phyloP scores from a whole-genome alignment of 2,888 invertebrate genomes.

The Diadegma fenestrale region DNA sequence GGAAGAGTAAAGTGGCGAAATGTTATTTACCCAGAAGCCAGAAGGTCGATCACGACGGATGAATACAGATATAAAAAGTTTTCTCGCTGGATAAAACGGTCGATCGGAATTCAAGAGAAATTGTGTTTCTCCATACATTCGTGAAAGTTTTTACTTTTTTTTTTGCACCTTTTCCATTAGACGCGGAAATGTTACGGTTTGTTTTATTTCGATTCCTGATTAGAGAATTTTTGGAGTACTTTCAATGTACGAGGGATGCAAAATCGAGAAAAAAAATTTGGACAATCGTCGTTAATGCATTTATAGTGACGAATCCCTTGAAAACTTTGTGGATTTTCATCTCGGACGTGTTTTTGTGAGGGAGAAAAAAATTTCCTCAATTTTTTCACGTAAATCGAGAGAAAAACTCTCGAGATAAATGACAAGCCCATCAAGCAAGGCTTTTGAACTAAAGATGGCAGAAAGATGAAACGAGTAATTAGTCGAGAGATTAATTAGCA shows the following conservation, averaged over 20 bases:
- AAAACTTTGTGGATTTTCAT: neutral
- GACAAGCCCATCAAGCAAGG: neutral
- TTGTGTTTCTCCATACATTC: neutral
- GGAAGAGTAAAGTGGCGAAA: conserved; percentile 36
- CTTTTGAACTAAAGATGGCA: neutral
- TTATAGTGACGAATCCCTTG: too few relatives aligned
- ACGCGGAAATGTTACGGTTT: neutral
- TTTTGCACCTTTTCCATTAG: neutral
- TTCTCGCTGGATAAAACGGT: neutral
- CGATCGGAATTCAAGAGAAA: conserved; percentile 5
- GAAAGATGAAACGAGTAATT: conserved; percentile 44
- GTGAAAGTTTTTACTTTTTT: neutral
- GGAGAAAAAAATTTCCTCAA: neutral
- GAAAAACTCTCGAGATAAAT: conserved; percentile 4
- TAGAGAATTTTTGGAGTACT: neutral
- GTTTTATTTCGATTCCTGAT: neutral
- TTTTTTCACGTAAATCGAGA: neutral
- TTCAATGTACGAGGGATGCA: neutral
- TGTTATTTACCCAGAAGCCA: conserved; percentile 44
- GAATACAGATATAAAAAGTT: conserved; percentile 43
- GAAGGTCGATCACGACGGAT: conserved; percentile 36
- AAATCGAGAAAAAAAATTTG: neutral
- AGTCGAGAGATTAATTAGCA: conserved; percentile 57
- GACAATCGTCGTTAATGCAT: too few relatives aligned
- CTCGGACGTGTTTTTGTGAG: neutral